Base-by-base conservation (phyloP, 2,888 invertebrate species). In the Drosophila nr. perissopoda region DNA sequence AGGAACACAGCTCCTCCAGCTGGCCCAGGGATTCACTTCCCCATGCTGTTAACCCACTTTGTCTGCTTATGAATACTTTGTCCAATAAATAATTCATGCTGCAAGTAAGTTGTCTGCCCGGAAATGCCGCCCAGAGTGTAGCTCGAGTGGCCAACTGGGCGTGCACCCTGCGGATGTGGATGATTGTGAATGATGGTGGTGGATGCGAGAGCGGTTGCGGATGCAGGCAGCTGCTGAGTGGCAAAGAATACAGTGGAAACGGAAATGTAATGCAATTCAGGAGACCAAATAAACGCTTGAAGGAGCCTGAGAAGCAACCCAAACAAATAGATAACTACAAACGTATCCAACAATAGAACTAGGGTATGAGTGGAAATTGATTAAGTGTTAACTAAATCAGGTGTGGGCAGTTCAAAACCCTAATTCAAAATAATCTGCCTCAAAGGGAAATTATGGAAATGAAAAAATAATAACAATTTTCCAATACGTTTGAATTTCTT, bases 81-180 rank as follows among this genome's bases (percentile, higher is more conserved):
- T 61, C 74, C 89, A 89, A 86, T 86, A 86, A 86, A 86, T 86
- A 86, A 89, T 86, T 86, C 85, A 89, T 86, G 82, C 74, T 78
- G 79, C 81, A 73, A 81, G 71, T 67, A 73, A 80, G 70, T 70
- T 70, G 84, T 77, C 85, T 82, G 83, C 69, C 58, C 78, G 78
- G 82, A 87, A 84, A 82, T 73, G 82, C 85, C 83, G 48, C 64
- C 80, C 88, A 72, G 65, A 51, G 66, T 48, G 61, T 51, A 61
- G 57, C 76, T 34, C 40, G 40, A 68, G 64, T 68, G 42, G 53
- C 38, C 65, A 61, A 53, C 29, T 56, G 77, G 73, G 81, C 72
- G 69, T 62, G 63, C 29, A 34, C 48, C 51, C 52, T 27, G 33
- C 77, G 73, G 65, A 76, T 73, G 59, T 59, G 58, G 36, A 59